Conservation (phyloP, 1,140 invertebrate genomes). For the Ericerus pela region DNA sequence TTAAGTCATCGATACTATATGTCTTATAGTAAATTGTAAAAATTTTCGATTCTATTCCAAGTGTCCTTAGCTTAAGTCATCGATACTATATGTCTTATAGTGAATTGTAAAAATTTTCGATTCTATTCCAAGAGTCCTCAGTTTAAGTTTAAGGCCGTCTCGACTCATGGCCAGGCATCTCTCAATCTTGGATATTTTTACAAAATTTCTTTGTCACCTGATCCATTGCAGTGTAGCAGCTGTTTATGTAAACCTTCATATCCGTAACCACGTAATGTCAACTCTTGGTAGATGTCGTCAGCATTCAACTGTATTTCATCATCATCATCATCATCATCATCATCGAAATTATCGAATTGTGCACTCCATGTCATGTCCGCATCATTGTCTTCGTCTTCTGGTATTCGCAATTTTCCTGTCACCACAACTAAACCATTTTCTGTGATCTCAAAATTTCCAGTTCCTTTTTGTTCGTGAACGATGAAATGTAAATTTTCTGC, state of each 20-base stretch:
- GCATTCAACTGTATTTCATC: slow-evolving; percentile 4
- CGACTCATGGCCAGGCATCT: no score
- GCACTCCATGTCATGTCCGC: background rate
- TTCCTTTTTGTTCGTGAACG: slow-evolving; percentile 11
- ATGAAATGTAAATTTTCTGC: background rate
- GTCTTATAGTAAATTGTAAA: no score
- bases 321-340: background rate
- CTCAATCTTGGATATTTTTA: no score
- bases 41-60: no score
- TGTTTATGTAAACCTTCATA: slow-evolving; percentile 11
- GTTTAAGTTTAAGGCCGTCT: no score
- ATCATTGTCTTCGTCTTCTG: background rate
- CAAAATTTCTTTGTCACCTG: no score
- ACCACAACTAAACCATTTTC: slow-evolving; percentile 2
- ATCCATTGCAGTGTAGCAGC: background rate
- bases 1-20: no score
- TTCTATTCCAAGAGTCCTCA: no score
- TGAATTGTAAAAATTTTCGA: no score
- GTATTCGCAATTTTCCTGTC: slow-evolving; percentile 6
- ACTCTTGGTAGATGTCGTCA: slow-evolving; percentile 14
- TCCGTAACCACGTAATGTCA: slow-evolving; percentile 10
- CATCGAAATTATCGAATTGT: background rate
- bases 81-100: no score
- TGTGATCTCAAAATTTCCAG: slow-evolving; percentile 13
- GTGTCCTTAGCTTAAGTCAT: no score